Base-by-base conservation (phyloP, 1,140 invertebrate genomes). In the Drosophila orosa region DNA sequence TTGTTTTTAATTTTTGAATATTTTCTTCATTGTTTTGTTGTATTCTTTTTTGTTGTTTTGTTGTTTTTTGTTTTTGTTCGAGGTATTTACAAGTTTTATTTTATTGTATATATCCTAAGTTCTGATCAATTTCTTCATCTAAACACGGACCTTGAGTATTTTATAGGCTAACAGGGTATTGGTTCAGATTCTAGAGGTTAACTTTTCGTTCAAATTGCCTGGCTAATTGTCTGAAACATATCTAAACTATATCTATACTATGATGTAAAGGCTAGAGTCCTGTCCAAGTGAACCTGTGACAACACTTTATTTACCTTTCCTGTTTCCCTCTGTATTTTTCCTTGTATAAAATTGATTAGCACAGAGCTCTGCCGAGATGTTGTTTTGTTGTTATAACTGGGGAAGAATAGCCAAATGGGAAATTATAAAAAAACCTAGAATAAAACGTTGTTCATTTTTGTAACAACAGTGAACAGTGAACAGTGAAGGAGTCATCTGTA, bases 1-100 rank as follows among this genome's bases (percentile, higher is more conserved):
- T 9, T 52, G 29, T 13, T 54, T 52, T 54, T 54, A 54, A 35
- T 54, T 35, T 35, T 22, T 54, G 31, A 54, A 24, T 54, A 54
- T 35, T 54, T 52, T 15, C 19, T 15, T 52, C 29, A 35, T 35
- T 22, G 19, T 17, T 52, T 19, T 33, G n/a, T n/a, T n/a, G n/a
- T n/a, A n/a, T n/a, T n/a, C n/a, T n/a, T n/a, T 8, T 17, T 39
- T 8, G 7, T 31, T 7, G 29, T 39, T 39, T 8, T 39, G n/a
- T 3, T 39, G n/a, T 22, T 2, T 24, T 22, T 15, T 22, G 7
- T 15, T 15, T 31, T 50, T 50, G 48, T 19, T 54, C 50, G 50
- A 54, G 50, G 50, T 54, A 54, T 54, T 54, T 54, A 54, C 50
- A 54, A 54, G 50, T 54, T 54, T 54, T 54, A 54, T 35, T 54